Conservation (phyloP, 2,797 vertebrate genomes). For the Etheostoma nigrum region DNA sequence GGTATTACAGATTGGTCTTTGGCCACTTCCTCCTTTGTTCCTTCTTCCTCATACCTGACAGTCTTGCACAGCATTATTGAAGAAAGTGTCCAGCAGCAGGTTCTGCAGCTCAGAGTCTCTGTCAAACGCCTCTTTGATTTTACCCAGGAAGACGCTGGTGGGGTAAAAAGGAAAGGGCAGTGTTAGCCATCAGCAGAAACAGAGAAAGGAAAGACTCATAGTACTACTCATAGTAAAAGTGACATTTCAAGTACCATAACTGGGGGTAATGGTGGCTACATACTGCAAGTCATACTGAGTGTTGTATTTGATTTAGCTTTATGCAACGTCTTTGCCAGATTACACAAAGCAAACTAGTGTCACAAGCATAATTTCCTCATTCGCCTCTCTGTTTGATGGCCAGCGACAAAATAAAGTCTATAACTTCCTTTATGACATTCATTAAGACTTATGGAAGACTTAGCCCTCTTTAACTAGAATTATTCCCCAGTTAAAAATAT, state of each 20-base stretch:
- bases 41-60: constrained; percentile 90
- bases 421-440: background rate
- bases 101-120: constrained; percentile 90
- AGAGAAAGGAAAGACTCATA: background rate
- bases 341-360: constrained; percentile 54
- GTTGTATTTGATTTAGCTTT: constrained; percentile 42
- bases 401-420: constrained; percentile 3
- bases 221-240: background rate
- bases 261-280: background rate
- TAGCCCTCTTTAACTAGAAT: background rate
- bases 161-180: background rate
- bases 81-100: constrained; percentile 93
- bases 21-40: constrained; percentile 35
- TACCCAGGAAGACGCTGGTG: constrained; percentile 93
- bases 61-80: constrained; percentile 90
- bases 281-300: constrained; percentile 7
- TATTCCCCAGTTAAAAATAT: background rate
- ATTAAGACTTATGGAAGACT: background rate
- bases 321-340: constrained; percentile 28
- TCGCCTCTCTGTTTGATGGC: background rate
- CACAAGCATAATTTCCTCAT: constrained; percentile 63
- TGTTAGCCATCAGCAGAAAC: background rate
- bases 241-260: background rate
- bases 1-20: constrained; percentile 40
- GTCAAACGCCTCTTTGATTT: constrained; percentile 98